Base-by-base conservation (phyloP, 30 jellyfish, hydroid and myxozoan genomes). In the Nemopilema nomurai region DNA sequence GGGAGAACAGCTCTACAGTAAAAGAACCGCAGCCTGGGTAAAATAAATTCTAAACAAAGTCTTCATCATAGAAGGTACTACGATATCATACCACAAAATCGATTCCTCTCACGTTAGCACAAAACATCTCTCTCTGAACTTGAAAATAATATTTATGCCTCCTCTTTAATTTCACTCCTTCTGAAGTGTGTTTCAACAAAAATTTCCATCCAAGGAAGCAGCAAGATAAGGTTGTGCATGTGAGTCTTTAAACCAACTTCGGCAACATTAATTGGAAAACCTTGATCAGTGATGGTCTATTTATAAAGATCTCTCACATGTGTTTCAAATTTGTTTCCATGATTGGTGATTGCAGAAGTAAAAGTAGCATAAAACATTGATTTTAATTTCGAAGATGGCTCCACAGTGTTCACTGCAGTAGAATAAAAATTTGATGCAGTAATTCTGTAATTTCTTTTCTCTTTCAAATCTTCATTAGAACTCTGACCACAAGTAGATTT, bases 331-430 rank as follows among this genome's bases (percentile, higher is more conserved):
- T 17, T 9, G 17, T 75, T 75, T n/a, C 87, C 87, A 77, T 77
- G 87, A 7, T 30, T 13, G 20, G 81, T 77, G 16, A 27, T 51
- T 52, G 77, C 32, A 52, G 87, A 25, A 52, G 82, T 51, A 51
- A 77, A 77, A 53, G 80, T 16, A 18, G 62, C 16, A 53, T 77
- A 77, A 53, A 50, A 77, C 87, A 77, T 63, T 25, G 87, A 77
- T 26, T 77, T 77, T 25, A 77, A 27, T 31, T 77, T 80, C 28
- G 90, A 80, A 16, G 83, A 80, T 23, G 90, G n/a, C n/a, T n/a
- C n/a, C n/a, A n/a, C n/a, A n/a, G n/a, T n/a, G n/a, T n/a, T n/a
- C n/a, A n/a, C n/a, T n/a, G 86, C 78, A 49, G 78, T 28, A 30
- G 78, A 16, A 33, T 75, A 30, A 24, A 75, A 75, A 33, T 31